Conservation (phyloP, 2,888 invertebrate genomes). For the Drosophila sordidula region DNA sequence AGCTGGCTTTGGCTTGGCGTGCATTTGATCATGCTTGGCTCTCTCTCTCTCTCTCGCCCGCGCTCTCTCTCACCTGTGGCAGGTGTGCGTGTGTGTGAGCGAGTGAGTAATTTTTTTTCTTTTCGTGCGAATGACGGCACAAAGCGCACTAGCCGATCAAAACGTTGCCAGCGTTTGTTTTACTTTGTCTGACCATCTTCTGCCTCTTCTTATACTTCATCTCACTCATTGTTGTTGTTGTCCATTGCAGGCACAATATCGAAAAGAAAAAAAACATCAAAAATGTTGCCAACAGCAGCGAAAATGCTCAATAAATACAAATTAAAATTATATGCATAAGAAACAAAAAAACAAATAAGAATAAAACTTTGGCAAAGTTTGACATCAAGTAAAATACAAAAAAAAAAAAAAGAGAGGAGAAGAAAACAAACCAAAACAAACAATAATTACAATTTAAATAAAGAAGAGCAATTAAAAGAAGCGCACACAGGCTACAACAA, state of each 20-base stretch:
- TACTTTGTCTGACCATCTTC: conserved; percentile 25
- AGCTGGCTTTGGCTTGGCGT: conserved; percentile 34
- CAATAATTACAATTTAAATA: conserved; percentile 11
- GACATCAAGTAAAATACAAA: conserved; percentile 1
- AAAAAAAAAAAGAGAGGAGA: neutral
- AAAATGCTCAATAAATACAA: conserved; percentile 35
- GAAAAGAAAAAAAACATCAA: conserved; percentile 1
- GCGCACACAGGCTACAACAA: conserved; percentile 7
- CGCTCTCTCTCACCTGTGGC: conserved; percentile 58
- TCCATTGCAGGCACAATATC: conserved; percentile 38
- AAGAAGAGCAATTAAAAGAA: conserved; percentile 16
- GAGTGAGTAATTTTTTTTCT: conserved; percentile 26
- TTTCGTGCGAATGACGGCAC: conserved; percentile 57
- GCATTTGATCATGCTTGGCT: conserved; percentile 19
- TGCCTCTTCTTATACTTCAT: conserved; percentile 21
- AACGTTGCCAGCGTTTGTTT: conserved; percentile 61
- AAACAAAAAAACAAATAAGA: conserved; percentile 7
- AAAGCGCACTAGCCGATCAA: conserved; percentile 57
- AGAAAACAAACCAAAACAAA: conserved; percentile 6
- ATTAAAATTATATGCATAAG: conserved; percentile 27
- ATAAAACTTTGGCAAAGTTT: conserved; percentile 29
- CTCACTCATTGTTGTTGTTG: conserved; percentile 35
- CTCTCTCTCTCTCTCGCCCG: conserved; percentile 13
- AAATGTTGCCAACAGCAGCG: conserved; percentile 31
- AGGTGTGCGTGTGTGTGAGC: conserved; percentile 61